phyloP scores from a whole-genome alignment of 2,113 vertebrate genomes.

The Oostethus manadensis region DNA sequence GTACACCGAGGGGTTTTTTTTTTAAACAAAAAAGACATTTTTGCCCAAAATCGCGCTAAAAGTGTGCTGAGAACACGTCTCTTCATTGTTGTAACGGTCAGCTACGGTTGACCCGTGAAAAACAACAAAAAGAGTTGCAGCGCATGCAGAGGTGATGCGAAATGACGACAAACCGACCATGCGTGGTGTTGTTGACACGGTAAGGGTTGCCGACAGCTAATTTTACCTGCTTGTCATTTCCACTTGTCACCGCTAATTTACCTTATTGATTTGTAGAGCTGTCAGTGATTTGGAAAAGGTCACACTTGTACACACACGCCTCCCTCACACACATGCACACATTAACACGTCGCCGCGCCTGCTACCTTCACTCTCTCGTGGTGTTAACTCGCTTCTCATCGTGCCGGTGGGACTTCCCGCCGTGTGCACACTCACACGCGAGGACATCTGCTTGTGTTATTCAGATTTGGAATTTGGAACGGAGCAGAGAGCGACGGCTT shows the following conservation, averaged over 20 bases:
- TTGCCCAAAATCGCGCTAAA: too few relatives aligned
- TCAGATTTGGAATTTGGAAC: constrained; percentile 82
- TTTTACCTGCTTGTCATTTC: constrained; percentile 67
- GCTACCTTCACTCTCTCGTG: constrained; percentile 25
- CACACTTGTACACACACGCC: constrained; percentile 39
- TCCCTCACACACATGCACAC: constrained; percentile 5
- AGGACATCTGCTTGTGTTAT: constrained; percentile 80
- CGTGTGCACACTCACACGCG: constrained; percentile 53
- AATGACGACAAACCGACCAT: constrained; percentile 10
- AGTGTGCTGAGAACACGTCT: too few relatives aligned
- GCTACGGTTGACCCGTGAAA: too few relatives aligned
- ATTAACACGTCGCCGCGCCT: constrained; percentile 23
- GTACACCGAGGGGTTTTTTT: too few relatives aligned
- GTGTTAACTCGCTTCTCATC: constrained; percentile 74
- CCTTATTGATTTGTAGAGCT: constrained; percentile 68
- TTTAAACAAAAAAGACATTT: too few relatives aligned
- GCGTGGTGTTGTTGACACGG: constrained; percentile 24
- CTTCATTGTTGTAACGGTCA: too few relatives aligned
- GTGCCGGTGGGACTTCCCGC: constrained; percentile 53
- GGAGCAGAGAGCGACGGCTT: constrained; percentile 91
- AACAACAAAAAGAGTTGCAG: constrained; percentile 11
- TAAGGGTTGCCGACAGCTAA: constrained; percentile 42
- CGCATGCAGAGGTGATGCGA: constrained; percentile 7
- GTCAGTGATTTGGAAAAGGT: constrained; percentile 70
- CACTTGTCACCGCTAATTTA: constrained; percentile 66